Base-by-base conservation (phyloP, 2,888 invertebrate species). In the Elmis aenea region DNA sequence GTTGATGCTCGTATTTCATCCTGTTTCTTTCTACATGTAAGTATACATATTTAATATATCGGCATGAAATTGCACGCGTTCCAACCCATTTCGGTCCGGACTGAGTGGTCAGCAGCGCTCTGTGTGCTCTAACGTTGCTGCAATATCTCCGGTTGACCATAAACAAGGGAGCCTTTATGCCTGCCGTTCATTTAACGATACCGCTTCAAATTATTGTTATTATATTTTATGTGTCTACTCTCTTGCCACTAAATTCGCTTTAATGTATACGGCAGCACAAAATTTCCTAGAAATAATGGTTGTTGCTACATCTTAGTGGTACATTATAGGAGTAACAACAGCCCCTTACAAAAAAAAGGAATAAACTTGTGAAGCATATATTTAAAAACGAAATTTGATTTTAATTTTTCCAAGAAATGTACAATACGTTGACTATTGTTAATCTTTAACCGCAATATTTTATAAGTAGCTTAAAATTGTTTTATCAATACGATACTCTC, bases 171-270 rank as follows among this genome's bases (percentile, higher is more conserved):
- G 50, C 53, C 51, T 52, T 53, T 54, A 53, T 46, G 45, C 47
- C 51, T 42, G 42, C 51, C 51, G 48, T 53, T 53, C 50, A 52
- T 54, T 56, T 50, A 54, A 53, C 54, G 54, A 54, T 52, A 51
- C 53, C 53, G 47, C 54, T 52, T 50, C 51, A 51, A 54, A 55
- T 54, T 55, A 55, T 55, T 54, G 53, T 55, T 55, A 55, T 53
- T 54, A 55, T 54, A 52, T 51, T 55, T 55, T 54, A 55, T 49
- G 51, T 38, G 45, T 39, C 42, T 48, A 33, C 38, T 36, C 33
- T 22, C 28, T 38, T 34, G 30, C 42, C 38, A 34, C 42, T 37
- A 38, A 42, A 42, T 33, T 26, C 36, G 36, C 35, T 41, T 33
- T 41, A 41, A 37, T 29, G 37, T 26, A 9, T 9, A 27, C 14